Base-by-base conservation (phyloP, 1,140 invertebrate genomes). In the Orchesella cincta region DNA sequence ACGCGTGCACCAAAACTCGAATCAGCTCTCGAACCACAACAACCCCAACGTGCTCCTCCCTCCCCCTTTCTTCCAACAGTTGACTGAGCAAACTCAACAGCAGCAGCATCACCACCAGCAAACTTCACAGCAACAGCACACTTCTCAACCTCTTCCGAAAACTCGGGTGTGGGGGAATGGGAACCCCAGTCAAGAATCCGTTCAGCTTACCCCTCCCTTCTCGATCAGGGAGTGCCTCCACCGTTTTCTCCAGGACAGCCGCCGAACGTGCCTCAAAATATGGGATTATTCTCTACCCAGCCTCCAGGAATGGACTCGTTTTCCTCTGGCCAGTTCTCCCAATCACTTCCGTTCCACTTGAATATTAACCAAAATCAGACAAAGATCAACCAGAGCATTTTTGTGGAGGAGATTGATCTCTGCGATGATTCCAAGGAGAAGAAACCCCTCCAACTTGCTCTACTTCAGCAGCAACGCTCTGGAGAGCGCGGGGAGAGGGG, bases 21-120 rank as follows among this genome's bases (percentile, higher is more conserved):
- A 81, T 79, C 79, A 80, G 52, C 57, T 78, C n/a, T n/a, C n/a
- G 16, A 86, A 76, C 84, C 85, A 29, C 3, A 31, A 29, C n/a
- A 73, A 35, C 18, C 28, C 62, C 74, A 77, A 75, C 51, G 26
- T 67, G 51, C 51, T 79, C 12, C 83, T 85, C 77, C 85, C 84
- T 16, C 81, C n/a, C 23, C 79, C 78, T 52, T 81, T 81, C 51
- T 81, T 79, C 72, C 82, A 83, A 28, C 78, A 80, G 20, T 67
- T 79, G 36, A 78, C 67, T 39, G 76, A 74, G 31, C 62, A 75
- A 57, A 72, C 80, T 75, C 79, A 71, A 74, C 83, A 80, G 83
- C 83, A n/a, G n/a, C n/a, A n/a, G n/a, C 83, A 80, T 82, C 85
- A 31, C 81, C 84, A 74, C 81, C 86, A 62, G 29, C 86, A 86